These are phyloP conservation scores for Mayetiola destructor DNA, from an alignment of 2,888 invertebrate species.

Conservation along the genomic window DNA sequence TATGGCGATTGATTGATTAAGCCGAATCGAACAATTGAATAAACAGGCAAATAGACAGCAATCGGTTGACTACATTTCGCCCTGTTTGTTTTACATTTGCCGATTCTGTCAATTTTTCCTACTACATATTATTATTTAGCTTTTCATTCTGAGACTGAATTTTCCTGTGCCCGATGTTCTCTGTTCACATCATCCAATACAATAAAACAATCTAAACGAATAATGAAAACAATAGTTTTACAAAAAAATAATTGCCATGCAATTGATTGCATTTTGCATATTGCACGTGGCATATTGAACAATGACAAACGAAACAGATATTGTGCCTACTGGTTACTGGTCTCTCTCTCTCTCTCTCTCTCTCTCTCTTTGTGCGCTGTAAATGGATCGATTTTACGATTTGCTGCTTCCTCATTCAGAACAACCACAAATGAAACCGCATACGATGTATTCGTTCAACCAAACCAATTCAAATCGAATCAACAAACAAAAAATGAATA, in stretches of 20 bases:
- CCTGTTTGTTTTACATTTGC: too few species aligned
- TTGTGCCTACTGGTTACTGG: neutral
- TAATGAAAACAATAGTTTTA: too few species aligned
- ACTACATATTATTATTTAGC: too few species aligned
- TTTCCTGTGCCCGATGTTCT: too few species aligned
- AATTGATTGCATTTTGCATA: neutral
- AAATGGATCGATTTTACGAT: neutral
- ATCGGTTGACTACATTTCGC: too few species aligned
- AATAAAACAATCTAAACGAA: too few species aligned
- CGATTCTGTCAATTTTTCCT: too few species aligned
- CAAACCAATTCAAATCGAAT: neutral
- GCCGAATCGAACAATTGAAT: neutral
- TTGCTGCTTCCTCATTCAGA: constrained; percentile 4
- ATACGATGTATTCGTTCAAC: neutral
- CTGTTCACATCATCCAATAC: too few species aligned
- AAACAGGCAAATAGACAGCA: too few species aligned
- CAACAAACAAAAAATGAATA: neutral
- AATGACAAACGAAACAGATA: neutral
- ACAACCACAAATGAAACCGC: neutral
- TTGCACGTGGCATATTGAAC: neutral
- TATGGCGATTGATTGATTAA: neutral
- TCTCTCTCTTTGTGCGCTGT: neutral
- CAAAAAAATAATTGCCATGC: neutral
- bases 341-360: neutral
- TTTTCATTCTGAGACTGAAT: too few species aligned